A percentile compares a stretch with the other conserved stretches of the same genome.
These are phyloP conservation scores for Eufriesea mexicana DNA, from an alignment of 1,140 invertebrate genomes.

Conservation along the genomic window DNA sequence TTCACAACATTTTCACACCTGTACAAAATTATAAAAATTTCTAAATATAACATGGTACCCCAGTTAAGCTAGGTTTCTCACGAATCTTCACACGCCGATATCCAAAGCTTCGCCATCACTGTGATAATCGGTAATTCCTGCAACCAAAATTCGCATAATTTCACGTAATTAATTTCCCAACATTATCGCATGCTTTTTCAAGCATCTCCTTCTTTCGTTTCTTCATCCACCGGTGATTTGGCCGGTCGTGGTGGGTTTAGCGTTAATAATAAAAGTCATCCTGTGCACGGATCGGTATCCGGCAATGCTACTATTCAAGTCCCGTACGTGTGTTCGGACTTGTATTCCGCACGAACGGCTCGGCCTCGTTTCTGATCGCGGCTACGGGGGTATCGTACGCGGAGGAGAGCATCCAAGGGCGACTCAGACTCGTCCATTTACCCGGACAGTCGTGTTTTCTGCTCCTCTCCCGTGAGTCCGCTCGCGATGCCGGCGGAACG, in stretches of 20 bases:
- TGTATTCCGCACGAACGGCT: background rate
- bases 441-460: conserved; percentile 24
- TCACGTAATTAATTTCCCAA: too few species aligned
- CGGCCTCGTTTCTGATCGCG: conserved; percentile 15
- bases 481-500: conserved; percentile 44
- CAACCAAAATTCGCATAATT: too few species aligned
- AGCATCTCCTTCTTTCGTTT: too few species aligned
- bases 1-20: too few species aligned
- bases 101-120: too few species aligned
- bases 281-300: conserved; percentile 6
- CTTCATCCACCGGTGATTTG: too few species aligned
- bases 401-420: conserved; percentile 3
- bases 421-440: background rate
- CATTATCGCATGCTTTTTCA: too few species aligned
- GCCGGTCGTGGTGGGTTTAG: conserved; percentile 9
- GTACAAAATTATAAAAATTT: too few species aligned
- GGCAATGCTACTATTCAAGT: conserved; percentile 8
- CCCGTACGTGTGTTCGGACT: background rate
- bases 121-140: too few species aligned
- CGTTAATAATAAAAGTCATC: conserved; percentile 36
- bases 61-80: too few species aligned
- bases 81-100: too few species aligned
- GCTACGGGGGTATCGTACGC: background rate
- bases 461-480: conserved; percentile 11
- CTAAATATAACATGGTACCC: too few species aligned